Conservation (phyloP, 2,888 invertebrate genomes). For the Euphydryas editha region DNA sequence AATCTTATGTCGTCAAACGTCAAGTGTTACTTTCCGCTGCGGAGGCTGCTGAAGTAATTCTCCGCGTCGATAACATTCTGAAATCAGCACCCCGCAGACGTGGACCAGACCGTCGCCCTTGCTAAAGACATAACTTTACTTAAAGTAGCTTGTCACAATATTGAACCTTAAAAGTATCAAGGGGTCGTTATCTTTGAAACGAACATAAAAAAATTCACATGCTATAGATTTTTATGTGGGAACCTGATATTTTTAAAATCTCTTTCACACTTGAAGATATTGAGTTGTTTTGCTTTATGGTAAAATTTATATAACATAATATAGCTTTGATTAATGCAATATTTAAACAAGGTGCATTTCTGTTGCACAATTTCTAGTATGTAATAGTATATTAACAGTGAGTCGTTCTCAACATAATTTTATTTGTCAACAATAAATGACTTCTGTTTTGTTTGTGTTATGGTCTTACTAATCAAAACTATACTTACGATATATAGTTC, state of each 20-base stretch:
- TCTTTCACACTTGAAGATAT: conserved; percentile 12
- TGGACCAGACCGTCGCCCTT: conserved; percentile 92
- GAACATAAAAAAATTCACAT: background rate
- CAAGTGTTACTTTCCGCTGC: conserved; percentile 97
- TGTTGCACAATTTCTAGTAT: background rate
- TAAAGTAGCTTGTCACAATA: conserved; percentile 13
- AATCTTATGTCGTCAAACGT: conserved; percentile 98
- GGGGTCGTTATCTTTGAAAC: background rate
- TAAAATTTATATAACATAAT: conserved; percentile 5
- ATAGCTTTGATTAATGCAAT: background rate
- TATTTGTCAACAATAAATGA: conserved; percentile 2
- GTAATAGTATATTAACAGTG: background rate
- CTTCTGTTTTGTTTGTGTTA: conserved; percentile 11
- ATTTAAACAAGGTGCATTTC: conserved; percentile 3
- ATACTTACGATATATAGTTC: background rate
- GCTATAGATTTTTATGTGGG: background rate
- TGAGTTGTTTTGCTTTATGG: conserved; percentile 9
- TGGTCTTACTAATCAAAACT: background rate
- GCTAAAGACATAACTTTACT: conserved; percentile 76
- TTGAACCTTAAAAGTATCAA: conserved; percentile 6
- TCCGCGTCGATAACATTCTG: conserved; percentile 98
- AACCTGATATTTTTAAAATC: background rate
- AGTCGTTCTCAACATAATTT: conserved; percentile 5
- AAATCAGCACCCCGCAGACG: conserved; percentile 95
- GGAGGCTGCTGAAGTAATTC: conserved; percentile 99